Evolutionary conservation across 2,888 invertebrate species (phyloP), one percentile per base, ranked within the genome.

Genomic region (Salticus scenicus): DNA sequence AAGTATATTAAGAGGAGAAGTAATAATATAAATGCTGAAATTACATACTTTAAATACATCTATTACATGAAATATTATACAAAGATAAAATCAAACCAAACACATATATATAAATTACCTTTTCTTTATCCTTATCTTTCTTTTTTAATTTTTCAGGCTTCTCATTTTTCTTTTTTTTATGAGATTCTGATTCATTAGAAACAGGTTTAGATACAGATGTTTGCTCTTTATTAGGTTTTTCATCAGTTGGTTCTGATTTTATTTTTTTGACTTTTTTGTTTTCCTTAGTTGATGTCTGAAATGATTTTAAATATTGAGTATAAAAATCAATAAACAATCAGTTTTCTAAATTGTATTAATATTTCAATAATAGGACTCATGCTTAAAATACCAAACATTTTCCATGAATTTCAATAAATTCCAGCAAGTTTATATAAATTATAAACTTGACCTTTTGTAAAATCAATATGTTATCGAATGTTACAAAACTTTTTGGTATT

Each of bases 221-320:
- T 5, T 76, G 31, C 27, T 77, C 83, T 33, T 83, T 83, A n/a
- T 20, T 41, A 33, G 24, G 66, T 51, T 76, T 82, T 20, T 82
- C 82, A 64, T 73, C 83, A 28, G 64, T 17, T 42, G 72, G 74
- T 85, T 87, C 85, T 93, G 92, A 88, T 93, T 95, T 96, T 88
- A 95, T 93, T 86, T 88, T 94, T 92, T 90, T 95, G 4, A n/a
- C 42, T n/a, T 63, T 90, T 94, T 83, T 76, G 93, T 20, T 75
- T 33, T 75, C 73, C 30, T 78, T 78, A 10, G 67, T 24, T 7
- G 84, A 67, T 41, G 69, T 78, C 84, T 84, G 33, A 31, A 74
- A 63, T 8, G 17, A 4, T n/a, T 37, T 37, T 37, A 7, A n/a
- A n/a, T n/a, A n/a, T n/a, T n/a, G n/a, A n/a, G n/a, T n/a, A n/a